Base-by-base conservation (phyloP, 2,113 vertebrate species). In the Polyodon spathula region DNA sequence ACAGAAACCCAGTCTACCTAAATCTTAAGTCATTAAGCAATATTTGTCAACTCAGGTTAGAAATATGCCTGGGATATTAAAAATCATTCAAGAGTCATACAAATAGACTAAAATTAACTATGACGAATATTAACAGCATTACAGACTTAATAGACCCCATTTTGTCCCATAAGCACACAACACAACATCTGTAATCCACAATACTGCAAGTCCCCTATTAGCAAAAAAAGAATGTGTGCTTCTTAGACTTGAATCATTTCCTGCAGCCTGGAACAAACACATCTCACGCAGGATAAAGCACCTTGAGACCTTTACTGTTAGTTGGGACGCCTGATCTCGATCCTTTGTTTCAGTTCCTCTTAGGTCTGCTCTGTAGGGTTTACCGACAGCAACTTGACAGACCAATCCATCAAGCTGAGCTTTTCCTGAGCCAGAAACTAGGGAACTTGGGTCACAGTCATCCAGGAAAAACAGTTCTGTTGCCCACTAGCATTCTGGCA, bases 371-470 rank as follows among this genome's bases (percentile, higher is more conserved):
- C 46, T 54, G 75, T n/a, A 79, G 72, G 59, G 72, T 65, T 40
- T 63, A 69, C 70, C 73, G 65, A 75, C 72, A 63, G 68, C 61
- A 65, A 64, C 76, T 69, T 75, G 66, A 74, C 67, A 73, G 70
- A 65, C 68, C 76, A 71, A 82, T 78, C 74, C 76, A 76, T 78
- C 75, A 75, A 75, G 71, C 54, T 15, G 58, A 73, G 66, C 63
- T 63, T 71, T 75, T 63, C 66, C 59, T 69, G 62, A 6, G 43
- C 59, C 40, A 62, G 65, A 64, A n/a, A 42, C 61, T 58, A 63
- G 64, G 57, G 67, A 58, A 50, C n/a, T 10, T 46, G 66, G 61
- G 58, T 67, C 63, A 58, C 66, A 40, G 61, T 38, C 59, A 60
- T 16, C 40, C 61, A 48, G 62, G 60, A 62, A 50, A 5, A 50